Base-by-base conservation (phyloP, 2,888 invertebrate genomes). In the Athalia circularis region DNA sequence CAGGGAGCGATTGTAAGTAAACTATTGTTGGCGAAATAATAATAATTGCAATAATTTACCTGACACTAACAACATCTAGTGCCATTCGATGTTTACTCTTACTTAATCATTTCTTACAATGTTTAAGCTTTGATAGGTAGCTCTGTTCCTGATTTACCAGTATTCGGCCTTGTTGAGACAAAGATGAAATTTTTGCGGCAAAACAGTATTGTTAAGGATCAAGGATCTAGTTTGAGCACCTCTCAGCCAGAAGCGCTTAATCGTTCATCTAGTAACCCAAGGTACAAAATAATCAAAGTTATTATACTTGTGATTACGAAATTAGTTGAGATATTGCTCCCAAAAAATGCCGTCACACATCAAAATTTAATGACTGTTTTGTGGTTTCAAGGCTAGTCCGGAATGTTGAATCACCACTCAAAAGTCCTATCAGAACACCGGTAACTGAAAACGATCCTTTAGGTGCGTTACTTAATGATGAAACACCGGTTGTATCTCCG, bases 361-460 rank as follows among this genome's bases (percentile, higher is more conserved):
- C 15, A 52, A 64, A 11, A 11, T 29, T 29, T 61, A 11, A 50
- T 62, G 50, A 62, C 29, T 61, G 5, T 43, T 29, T 52, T 15
- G 13, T 5, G 5, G 50, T 64, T 64, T 13, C 43, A 62, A 89
- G 89, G 82, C 79, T 88, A 62, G 81, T 80, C 72, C 86, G 87
- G 79, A 87, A 83, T 80, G 79, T 80, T 15, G 90, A 90, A 80
- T 90, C 90, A 4, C 90, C 90, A 29, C 80, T 90, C 13, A 90
- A 90, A 81, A 90, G 90, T 84, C 90, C 90, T 13, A 84, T 88
- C 15, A 93, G 97, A 78, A 97, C 97, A 3, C 96, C 97, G 0
- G 97, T 98, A 0, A 95, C 97, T 0, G 94, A 96, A 87, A 97
- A 98, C 90, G 98, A 98, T 91, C 98, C 98, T 0, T 91, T 98